A percentile compares a stretch with the other conserved stretches of the same genome.
Conservation (phyloP, 2,888 invertebrate species). For the Lacanobia oleracea region DNA sequence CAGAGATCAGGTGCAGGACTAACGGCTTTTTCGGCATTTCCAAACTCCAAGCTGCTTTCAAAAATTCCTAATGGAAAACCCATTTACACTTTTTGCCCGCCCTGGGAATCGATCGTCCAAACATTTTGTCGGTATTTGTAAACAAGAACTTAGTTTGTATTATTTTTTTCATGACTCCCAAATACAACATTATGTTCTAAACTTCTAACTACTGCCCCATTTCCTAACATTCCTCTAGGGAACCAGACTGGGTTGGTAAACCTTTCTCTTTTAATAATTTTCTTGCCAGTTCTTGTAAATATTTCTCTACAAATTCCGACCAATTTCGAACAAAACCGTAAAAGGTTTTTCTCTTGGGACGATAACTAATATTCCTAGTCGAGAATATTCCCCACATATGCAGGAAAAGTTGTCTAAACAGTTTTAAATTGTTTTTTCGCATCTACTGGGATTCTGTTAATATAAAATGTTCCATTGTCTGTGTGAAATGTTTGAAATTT, state of each 20-base stretch:
- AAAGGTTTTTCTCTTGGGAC: slow-evolving; percentile 41
- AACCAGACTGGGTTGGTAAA: background rate
- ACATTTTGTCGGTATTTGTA: no score
- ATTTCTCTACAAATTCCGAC: slow-evolving; percentile 24
- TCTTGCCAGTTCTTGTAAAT: slow-evolving; percentile 24
- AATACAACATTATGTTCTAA: slow-evolving; percentile 1
- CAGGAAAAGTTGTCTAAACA: slow-evolving; percentile 1
- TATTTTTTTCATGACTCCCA: no score
- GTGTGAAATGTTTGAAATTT: background rate
- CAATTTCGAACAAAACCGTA: slow-evolving; percentile 17
- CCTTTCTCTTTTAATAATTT: slow-evolving; percentile 33
- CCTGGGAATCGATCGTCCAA: no score
- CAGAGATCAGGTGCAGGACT: no score
- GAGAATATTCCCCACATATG: slow-evolving; percentile 2
- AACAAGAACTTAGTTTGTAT: no score
- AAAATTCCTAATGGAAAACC: no score
- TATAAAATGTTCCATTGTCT: background rate
- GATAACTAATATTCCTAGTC: slow-evolving; percentile 28
- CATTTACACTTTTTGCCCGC: no score
- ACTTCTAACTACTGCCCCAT: background rate
- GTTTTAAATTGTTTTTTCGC: slow-evolving; percentile 37
- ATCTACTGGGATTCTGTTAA: slow-evolving; percentile 4
- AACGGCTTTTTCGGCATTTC: no score
- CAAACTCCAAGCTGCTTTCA: no score
- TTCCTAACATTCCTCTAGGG: slow-evolving; percentile 21